Conservation (phyloP, 1,140 invertebrate genomes). For the Wiebesia pumilae region DNA sequence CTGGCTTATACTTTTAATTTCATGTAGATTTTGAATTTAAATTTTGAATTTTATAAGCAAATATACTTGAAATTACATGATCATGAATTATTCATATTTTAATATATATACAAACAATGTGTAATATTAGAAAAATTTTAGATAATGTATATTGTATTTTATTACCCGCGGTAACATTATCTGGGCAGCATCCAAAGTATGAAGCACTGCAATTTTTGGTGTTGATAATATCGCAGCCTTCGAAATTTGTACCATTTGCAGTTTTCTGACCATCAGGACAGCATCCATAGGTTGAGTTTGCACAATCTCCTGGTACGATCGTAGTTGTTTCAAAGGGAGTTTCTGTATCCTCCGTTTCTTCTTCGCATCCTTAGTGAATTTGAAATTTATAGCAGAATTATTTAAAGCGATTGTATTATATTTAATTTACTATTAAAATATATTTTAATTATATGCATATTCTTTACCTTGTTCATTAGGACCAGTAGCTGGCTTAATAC, state of each 20-base stretch:
- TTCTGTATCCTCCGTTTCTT: constrained; percentile 56
- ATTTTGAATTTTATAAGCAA: too few species aligned
- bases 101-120: too few species aligned
- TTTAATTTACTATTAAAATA: neutral
- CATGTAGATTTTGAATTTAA: too few species aligned
- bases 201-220: constrained; percentile 77
- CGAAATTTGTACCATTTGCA: constrained; percentile 72
- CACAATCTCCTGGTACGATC: constrained; percentile 72
- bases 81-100: too few species aligned
- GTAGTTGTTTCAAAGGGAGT: constrained; percentile 59
- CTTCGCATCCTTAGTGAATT: constrained; percentile 61
- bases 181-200: constrained; percentile 86
- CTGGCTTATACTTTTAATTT: too few species aligned
- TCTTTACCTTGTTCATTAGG: constrained; percentile 77
- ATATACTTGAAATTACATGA: too few species aligned
- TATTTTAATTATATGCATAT: constrained; percentile 14
- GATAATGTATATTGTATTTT: neutral
- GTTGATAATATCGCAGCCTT: constrained; percentile 75
- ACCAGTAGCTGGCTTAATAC: constrained; percentile 81
- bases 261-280: constrained; percentile 78
- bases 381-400: neutral
- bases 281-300: constrained; percentile 76
- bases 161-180: constrained; percentile 79
- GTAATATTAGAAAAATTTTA: neutral
- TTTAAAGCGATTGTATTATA: neutral